These are phyloP conservation scores for Luidia sarsii DNA, from an alignment of 53 echinoderm and acorn worm species.

Conservation along the genomic window DNA sequence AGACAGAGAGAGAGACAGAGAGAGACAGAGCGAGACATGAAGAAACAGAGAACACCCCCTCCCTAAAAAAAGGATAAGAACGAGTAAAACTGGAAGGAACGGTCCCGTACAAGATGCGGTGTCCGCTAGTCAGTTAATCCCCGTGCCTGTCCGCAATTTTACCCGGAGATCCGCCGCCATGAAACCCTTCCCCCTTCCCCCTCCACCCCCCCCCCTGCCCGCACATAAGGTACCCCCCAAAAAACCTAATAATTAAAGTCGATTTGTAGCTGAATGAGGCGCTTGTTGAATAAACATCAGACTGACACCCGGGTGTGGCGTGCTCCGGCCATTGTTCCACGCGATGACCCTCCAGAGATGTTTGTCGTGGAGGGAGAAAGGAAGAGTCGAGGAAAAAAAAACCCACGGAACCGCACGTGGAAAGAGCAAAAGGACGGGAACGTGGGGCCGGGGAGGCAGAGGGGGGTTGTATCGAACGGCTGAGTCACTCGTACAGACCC, in stretches of 20 bases:
- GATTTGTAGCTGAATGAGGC: conserved; percentile 39
- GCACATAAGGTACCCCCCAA: too few species aligned
- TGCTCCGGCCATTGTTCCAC: conserved; percentile 26
- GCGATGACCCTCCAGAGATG: conserved; percentile 29
- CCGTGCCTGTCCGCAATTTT: conserved; percentile 39
- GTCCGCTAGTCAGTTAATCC: conserved; percentile 35
- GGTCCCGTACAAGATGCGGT: not conserved
- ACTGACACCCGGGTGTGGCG: conserved; percentile 15
- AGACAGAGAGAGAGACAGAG: too few species aligned
- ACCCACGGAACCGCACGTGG: not conserved
- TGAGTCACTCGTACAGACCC: conserved; percentile 27
- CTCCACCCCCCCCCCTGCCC: too few species aligned
- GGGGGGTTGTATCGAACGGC: conserved; percentile 39
- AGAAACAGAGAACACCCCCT: too few species aligned
- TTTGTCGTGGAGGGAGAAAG: too few species aligned
- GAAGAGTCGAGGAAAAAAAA: too few species aligned
- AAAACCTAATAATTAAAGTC: conserved; percentile 57
- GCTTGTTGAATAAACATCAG: conserved; percentile 53
- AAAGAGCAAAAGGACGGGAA: not conserved
- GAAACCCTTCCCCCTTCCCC: too few species aligned
- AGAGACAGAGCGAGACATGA: too few species aligned
- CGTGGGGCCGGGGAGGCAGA: not conserved
- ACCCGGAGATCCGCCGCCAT: too few species aligned
- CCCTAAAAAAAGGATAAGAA: too few species aligned
- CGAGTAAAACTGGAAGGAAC: not conserved